These are phyloP conservation scores for Urophycis tenuis DNA, from an alignment of 2,797 vertebrate genomes.

Conservation along the genomic window DNA sequence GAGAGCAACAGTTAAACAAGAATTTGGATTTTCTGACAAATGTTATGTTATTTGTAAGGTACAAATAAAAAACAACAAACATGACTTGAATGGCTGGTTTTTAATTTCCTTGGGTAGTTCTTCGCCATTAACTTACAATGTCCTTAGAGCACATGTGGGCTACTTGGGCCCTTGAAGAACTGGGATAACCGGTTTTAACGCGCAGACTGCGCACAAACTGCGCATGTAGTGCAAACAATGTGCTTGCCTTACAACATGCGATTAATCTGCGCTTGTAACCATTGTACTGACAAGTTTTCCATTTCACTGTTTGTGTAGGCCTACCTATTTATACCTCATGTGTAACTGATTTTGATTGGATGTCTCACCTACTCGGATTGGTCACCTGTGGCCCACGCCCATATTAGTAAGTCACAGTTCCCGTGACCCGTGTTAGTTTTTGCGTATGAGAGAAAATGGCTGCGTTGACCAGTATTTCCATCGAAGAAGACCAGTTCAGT, in stretches of 20 bases:
- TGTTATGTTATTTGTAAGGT: slow-evolving; percentile 24
- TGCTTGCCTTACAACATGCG: background rate
- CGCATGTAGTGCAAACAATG: background rate
- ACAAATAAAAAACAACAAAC: slow-evolving; percentile 34
- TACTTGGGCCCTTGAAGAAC: background rate
- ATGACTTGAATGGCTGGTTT: slow-evolving; percentile 10
- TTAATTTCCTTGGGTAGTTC: slow-evolving; percentile 5
- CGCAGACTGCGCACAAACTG: background rate
- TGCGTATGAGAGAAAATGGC: slow-evolving; percentile 54
- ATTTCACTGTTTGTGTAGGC: background rate
- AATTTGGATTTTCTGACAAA: slow-evolving; percentile 21
- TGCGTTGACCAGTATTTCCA: slow-evolving; percentile 59
- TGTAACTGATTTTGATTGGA: background rate
- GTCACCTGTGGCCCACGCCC: slow-evolving; percentile 47
- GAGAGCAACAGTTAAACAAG: slow-evolving; percentile 6
- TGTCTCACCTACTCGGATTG: background rate
- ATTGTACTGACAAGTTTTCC: too few relatives aligned
- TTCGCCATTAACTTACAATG: background rate
- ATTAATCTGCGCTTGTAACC: background rate
- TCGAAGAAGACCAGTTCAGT: slow-evolving; percentile 69
- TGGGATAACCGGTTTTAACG: background rate
- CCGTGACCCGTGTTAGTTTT: background rate
- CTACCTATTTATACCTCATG: background rate
- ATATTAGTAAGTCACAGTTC: slow-evolving; percentile 19
- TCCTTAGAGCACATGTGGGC: background rate